Evolutionary conservation across 2,888 invertebrate genomes (phyloP).

Genomic region (Ligdia adustata): DNA sequence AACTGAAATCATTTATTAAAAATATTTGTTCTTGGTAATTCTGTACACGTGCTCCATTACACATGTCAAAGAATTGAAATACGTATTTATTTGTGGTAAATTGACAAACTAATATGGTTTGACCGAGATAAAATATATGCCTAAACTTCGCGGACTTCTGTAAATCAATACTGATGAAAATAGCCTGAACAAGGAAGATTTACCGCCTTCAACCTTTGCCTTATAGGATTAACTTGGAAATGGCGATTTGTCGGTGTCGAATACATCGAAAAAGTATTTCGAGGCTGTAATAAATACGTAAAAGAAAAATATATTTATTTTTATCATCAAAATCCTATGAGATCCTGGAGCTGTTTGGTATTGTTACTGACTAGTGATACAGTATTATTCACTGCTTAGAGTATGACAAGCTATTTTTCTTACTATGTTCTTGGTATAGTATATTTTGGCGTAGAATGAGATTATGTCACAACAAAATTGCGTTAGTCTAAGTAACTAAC

Average conservation of each 20-base stretch:
- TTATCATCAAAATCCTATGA: too few relatives aligned
- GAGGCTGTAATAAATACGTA: slow-evolving; percentile 12
- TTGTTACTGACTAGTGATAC: too few relatives aligned
- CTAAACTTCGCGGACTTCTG: slow-evolving; percentile 24
- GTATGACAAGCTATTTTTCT: too few relatives aligned
- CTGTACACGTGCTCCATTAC: slow-evolving; percentile 15
- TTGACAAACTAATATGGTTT: slow-evolving; percentile 26
- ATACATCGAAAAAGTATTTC: slow-evolving; percentile 15
- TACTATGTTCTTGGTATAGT: too few relatives aligned
- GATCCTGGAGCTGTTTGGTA: too few relatives aligned
- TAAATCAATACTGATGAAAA: slow-evolving; percentile 30
- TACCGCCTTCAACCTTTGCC: slow-evolving; percentile 18
- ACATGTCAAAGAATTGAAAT: slow-evolving; percentile 14
- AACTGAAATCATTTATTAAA: too few relatives aligned
- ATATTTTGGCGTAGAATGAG: too few relatives aligned
- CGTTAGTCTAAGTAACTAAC: too few relatives aligned
- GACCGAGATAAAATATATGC: slow-evolving; percentile 32
- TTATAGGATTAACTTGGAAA: slow-evolving; percentile 21
- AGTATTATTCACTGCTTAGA: too few relatives aligned
- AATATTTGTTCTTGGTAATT: too few relatives aligned
- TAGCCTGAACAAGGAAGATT: slow-evolving; percentile 18
- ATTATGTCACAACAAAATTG: too few relatives aligned
- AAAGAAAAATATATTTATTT: too few relatives aligned
- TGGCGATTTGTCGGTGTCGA: slow-evolving; percentile 14
- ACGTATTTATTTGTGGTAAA: slow-evolving; percentile 24